These are phyloP conservation scores for Atrina japonica DNA, from an alignment of 2,888 invertebrate species.

Conservation along the genomic window DNA sequence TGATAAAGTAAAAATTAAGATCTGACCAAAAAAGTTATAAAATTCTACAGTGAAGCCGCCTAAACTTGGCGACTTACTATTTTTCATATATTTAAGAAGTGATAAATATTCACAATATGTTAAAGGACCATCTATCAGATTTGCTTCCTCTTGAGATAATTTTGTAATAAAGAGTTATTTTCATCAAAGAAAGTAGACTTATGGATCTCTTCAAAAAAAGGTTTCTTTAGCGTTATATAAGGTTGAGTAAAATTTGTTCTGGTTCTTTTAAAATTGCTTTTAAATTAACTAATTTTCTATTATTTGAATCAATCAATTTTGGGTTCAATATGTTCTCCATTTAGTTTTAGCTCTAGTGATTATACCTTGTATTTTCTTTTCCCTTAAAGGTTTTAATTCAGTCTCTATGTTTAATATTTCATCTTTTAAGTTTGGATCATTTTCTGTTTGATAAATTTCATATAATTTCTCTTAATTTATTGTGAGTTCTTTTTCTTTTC, in stretches of 20 bases:
- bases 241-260: conserved; percentile 6
- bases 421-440: conserved; percentile 4
- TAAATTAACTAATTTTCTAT: too few species aligned
- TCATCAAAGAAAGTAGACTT: conserved; percentile 9
- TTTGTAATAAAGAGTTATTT: conserved; percentile 13
- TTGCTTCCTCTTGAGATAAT: conserved; percentile 1
- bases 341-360: too few species aligned
- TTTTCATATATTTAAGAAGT: conserved; percentile 18
- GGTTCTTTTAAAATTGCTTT: too few species aligned
- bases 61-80: conserved; percentile 15
- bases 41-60: conserved; percentile 8
- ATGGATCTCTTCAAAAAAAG: not conserved
- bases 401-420: not conserved
- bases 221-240: conserved; percentile 3
- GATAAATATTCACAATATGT: conserved; percentile 11
- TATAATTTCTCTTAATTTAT: conserved; percentile 3
- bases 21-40: conserved; percentile 7
- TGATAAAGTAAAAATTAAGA: not conserved
- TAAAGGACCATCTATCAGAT: conserved; percentile 3
- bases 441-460: conserved; percentile 5
- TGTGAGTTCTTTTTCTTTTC: not conserved
- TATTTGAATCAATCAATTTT: too few species aligned
- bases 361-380: too few species aligned
- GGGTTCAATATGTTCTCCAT: too few species aligned
- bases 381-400: not conserved